Evolutionary conservation across 2,888 invertebrate species (phyloP).

Genomic region (Caenorhabditis sp.): DNA sequence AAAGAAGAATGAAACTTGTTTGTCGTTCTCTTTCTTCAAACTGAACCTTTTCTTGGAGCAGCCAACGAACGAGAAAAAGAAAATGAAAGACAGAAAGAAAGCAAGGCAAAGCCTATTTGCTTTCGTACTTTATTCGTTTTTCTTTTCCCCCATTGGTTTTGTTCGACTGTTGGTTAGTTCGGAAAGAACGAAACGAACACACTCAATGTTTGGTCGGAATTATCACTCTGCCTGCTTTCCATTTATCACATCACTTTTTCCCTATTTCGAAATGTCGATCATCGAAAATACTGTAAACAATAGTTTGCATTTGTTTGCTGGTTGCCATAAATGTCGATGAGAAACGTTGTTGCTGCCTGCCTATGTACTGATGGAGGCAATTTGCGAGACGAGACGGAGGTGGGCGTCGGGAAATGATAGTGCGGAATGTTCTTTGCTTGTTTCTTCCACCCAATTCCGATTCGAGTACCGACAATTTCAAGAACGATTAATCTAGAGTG

Average conservation of each 20-base stretch:
- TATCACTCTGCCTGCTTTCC: neutral
- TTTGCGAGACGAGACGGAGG: neutral
- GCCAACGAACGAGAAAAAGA: no score
- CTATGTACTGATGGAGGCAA: constrained; percentile 16
- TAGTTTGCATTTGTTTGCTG: neutral
- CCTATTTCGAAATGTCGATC: neutral
- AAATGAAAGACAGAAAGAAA: constrained; percentile 13
- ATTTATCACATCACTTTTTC: neutral
- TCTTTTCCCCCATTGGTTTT: neutral
- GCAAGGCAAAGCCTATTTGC: constrained; percentile 23
- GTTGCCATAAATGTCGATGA: neutral
- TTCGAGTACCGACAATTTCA: constrained; percentile 1
- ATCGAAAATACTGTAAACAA: constrained; percentile 9
- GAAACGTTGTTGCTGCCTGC: no score
- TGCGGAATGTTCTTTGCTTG: constrained; percentile 17
- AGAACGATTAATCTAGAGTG: constrained; percentile 20
- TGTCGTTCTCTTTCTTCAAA: constrained; percentile 35
- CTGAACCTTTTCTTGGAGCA: constrained; percentile 22
- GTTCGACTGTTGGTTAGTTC: neutral
- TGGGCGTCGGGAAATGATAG: constrained; percentile 8
- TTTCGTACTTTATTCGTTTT: constrained; percentile 10
- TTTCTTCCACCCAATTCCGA: neutral
- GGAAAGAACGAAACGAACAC: neutral
- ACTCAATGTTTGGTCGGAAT: neutral
- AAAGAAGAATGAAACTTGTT: constrained; percentile 43